A percentile compares a stretch with the other conserved stretches of the same genome.
These are phyloP conservation scores for Horisme vitalbata DNA, from an alignment of 2,888 invertebrate genomes.

Conservation along the genomic window DNA sequence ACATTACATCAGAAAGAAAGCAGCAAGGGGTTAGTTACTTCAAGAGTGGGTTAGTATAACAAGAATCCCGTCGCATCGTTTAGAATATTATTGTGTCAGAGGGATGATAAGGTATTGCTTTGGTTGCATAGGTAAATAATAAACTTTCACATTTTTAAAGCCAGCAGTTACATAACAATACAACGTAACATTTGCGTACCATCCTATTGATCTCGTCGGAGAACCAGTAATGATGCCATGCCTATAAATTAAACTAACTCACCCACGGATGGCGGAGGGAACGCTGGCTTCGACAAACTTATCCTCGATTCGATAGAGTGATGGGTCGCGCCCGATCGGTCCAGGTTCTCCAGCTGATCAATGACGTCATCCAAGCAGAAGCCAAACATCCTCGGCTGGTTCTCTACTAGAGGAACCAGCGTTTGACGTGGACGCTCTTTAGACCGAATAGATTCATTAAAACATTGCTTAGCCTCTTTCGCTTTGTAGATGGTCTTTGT, in stretches of 20 bases:
- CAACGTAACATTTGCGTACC: background rate
- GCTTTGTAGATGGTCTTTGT: constrained; percentile 38
- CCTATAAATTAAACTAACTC: background rate
- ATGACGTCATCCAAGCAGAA: constrained; percentile 51
- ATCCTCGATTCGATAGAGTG: constrained; percentile 59
- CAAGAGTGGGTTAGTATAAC: no score
- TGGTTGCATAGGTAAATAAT: no score
- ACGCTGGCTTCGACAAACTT: constrained; percentile 47
- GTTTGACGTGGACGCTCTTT: constrained; percentile 53
- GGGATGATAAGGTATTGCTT: no score
- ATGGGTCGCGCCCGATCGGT: constrained; percentile 66
- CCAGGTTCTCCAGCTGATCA: constrained; percentile 48
- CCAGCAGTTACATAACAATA: background rate
- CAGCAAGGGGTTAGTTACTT: background rate
- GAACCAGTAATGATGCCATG: background rate
- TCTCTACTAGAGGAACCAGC: constrained; percentile 51
- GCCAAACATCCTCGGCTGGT: constrained; percentile 43
- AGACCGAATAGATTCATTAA: constrained; percentile 63
- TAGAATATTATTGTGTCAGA: no score
- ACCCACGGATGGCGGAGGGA: constrained; percentile 68
- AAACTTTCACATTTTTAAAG: no score
- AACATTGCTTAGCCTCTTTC: constrained; percentile 65
- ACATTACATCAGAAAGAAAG: constrained; percentile 4
- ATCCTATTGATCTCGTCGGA: no score
- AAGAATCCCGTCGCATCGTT: no score